phyloP scores from a whole-genome alignment of 2,113 vertebrate species.

The zebrafish (Danio rerio) region GRCz12tu NC_133180.1:8037001-8037500 shows the following conservation, averaged over 20 bases:
- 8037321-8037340: background rate
- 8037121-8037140: too few species aligned
- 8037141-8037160: too few species aligned
- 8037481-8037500: background rate
- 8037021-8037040: too few species aligned
- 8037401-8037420: constrained; percentile 20
- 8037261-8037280: background rate
- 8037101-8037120: too few species aligned
- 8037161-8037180: too few species aligned
- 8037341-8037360: background rate
- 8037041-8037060: too few species aligned
- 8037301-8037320: background rate
- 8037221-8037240: too few species aligned
- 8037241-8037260: background rate
- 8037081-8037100: too few species aligned
- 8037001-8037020: too few species aligned
- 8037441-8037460: background rate
- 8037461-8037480: background rate
- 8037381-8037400: background rate
- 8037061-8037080: too few species aligned
- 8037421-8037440: constrained; percentile 18
- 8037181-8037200: too few species aligned
- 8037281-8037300: background rate
- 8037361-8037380: constrained; percentile 34
- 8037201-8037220: too few species aligned